Evolutionary conservation across 2,888 invertebrate genomes (phyloP), one percentile per base, ranked within the genome.

Genomic region (Polyploca ridens): DNA sequence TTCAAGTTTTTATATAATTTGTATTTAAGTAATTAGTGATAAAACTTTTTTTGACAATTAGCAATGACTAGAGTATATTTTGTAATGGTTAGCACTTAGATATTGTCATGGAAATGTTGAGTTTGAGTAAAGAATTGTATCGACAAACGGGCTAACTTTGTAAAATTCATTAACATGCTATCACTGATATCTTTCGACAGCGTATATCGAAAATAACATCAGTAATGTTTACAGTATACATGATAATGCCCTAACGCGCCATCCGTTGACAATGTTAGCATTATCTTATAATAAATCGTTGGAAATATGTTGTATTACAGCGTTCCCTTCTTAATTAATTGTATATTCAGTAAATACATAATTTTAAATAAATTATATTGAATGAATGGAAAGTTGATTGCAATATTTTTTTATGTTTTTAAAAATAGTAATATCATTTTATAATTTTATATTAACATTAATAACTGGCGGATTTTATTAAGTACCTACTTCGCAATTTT

Each of bases 301-400:
- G 74, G 75, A 66, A 69, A 70, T 58, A 62, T 72, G 65, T 75
- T 76, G 75, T 76, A 76, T 74, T 74, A 70, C 75, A 73, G 77
- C 85, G 64, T 80, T 79, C 72, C 77, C 41, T 41, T 41, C 13
- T 41, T 13, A 41, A 41, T 3, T 41, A 41, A 41, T 79, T 91
- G 90, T 91, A 91, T 89, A 90, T 90, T 90, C 88, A 87, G 87
- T 89, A 86, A 87, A 85, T 88, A 86, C 1, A 77, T 82, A 78
- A 83, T 86, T 86, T 81, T 86, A 85, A 77, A 90, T 87, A 88
- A 84, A 88, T 87, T 87, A 88, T 80, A 82, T 79, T 79, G 76
- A 81, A 82, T 75, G 81, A 81, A 85, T 85, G 81, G 78, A 83
- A 78, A 79, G 75, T 74, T 82, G 81, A 83, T 85, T 87, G 90